phyloP scores from a whole-genome alignment of 1,140 invertebrate species.

The Calliopsis andreniformis region DNA sequence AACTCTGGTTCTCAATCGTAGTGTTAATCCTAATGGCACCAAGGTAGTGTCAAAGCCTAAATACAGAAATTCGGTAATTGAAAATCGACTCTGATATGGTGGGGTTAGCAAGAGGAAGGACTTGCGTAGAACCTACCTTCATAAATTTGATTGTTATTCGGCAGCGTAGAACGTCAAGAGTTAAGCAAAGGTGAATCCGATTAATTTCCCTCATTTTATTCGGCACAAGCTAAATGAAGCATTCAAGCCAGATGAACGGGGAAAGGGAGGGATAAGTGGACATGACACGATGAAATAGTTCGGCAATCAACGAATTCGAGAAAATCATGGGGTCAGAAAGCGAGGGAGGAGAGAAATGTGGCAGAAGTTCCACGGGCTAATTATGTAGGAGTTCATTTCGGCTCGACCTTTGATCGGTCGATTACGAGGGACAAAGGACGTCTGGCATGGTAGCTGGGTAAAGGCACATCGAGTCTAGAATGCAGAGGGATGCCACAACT shows the following conservation, averaged over 20 bases:
- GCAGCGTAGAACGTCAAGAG: background rate
- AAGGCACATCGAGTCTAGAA: slow-evolving; percentile 15
- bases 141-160: too few relatives aligned
- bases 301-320: background rate
- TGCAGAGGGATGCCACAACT: slow-evolving; percentile 3
- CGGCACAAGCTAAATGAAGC: slow-evolving; percentile 18
- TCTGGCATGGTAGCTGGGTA: background rate
- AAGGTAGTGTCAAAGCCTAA: too few relatives aligned
- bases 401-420: slow-evolving; percentile 5
- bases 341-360: background rate
- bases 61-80: too few relatives aligned
- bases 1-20: too few relatives aligned
- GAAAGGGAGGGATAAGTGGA: too few relatives aligned
- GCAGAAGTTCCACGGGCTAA: slow-evolving; percentile 14
- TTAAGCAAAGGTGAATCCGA: background rate
- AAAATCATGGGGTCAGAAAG: background rate
- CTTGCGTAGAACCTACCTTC: too few relatives aligned
- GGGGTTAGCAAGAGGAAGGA: too few relatives aligned
- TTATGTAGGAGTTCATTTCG: slow-evolving; percentile 6
- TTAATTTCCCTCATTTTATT: slow-evolving; percentile 35
- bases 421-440: slow-evolving; percentile 11
- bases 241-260: background rate
- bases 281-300: slow-evolving; percentile 9
- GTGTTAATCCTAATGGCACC: too few relatives aligned
- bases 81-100: too few relatives aligned